Evolutionary conservation across 1,140 invertebrate genomes (phyloP).

Genomic region (Aphelenchoides avenae): DNA sequence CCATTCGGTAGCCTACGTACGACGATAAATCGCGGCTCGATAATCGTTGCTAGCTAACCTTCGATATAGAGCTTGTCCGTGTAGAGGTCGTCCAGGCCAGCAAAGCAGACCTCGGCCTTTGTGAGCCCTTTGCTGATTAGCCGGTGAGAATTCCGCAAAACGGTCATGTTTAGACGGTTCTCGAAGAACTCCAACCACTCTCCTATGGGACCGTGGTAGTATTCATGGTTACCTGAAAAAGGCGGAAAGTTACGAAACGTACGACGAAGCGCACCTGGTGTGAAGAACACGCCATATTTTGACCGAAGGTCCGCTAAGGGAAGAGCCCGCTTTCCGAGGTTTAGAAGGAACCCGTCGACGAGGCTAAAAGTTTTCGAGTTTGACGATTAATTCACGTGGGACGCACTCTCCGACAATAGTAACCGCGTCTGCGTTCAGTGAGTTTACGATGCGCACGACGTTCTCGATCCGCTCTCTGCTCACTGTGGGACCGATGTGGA

Average conservation of each 20-base stretch:
- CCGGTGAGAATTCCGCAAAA: conserved; percentile 27
- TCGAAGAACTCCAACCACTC: conserved; percentile 40
- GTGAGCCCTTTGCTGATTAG: conserved; percentile 3
- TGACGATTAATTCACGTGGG: too few species aligned
- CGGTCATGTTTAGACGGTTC: conserved; percentile 25
- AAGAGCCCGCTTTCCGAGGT: conserved; percentile 16
- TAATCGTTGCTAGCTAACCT: conserved; percentile 7
- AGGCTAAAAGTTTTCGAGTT: too few species aligned
- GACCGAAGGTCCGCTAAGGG: conserved; percentile 32
- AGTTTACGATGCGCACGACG: conserved; percentile 33
- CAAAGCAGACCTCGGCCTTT: conserved; percentile 23
- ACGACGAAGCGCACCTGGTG: conserved; percentile 26
- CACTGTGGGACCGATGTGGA: conserved; percentile 48
- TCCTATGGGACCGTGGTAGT: conserved; percentile 37
- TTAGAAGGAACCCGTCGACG: conserved; percentile 36
- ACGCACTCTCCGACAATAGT: conserved; percentile 38
- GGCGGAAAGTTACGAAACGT: conserved; percentile 2
- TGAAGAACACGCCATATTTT: conserved; percentile 33
- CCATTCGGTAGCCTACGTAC: conserved; percentile 34
- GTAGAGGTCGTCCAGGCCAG: conserved; percentile 41
- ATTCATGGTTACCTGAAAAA: conserved; percentile 19
- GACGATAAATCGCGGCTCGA: too few species aligned
- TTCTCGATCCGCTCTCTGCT: conserved; percentile 21
- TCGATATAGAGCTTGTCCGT: conserved; percentile 22
- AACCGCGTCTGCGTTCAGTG: conserved; percentile 34